Conservation (phyloP, 1,140 invertebrate species). For the Capitella teleta region DNA sequence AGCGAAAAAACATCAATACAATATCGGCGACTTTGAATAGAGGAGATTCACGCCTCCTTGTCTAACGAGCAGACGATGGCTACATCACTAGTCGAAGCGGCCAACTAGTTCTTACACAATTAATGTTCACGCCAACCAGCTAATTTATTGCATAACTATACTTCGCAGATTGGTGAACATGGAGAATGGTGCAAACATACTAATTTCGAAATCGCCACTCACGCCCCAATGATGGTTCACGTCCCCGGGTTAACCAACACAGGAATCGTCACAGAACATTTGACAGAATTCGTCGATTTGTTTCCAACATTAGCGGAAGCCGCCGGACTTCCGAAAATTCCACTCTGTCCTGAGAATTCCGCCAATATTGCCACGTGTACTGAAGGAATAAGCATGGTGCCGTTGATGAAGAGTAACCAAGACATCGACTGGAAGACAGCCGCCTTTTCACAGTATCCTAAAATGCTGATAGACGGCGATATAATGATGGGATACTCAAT, state of each 20-base stretch:
- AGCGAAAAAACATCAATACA: too few relatives aligned
- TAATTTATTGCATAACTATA: too few relatives aligned
- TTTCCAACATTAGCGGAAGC: conserved; percentile 73
- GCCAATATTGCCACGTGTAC: conserved; percentile 48
- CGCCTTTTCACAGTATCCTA: conserved; percentile 70
- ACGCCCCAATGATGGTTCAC: conserved; percentile 18
- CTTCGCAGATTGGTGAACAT: conserved; percentile 20
- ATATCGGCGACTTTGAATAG: too few relatives aligned
- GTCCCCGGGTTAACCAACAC: neutral
- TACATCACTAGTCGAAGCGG: too few relatives aligned
- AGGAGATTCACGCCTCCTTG: too few relatives aligned
- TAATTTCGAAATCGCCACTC: conserved; percentile 19
- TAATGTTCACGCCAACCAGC: too few relatives aligned
- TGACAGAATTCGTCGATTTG: conserved; percentile 69
- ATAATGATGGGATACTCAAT: conserved; percentile 68
- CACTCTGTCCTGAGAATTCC: conserved; percentile 46
- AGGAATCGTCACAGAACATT: conserved; percentile 17
- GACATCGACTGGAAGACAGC: conserved; percentile 16
- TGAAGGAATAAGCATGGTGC: conserved; percentile 57
- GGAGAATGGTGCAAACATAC: conserved; percentile 18
- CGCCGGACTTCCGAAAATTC: conserved; percentile 46
- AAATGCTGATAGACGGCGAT: conserved; percentile 58
- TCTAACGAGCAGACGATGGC: too few relatives aligned
- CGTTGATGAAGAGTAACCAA: conserved; percentile 15
- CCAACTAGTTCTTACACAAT: too few relatives aligned